These are phyloP conservation scores for Mustelus asterias DNA, from an alignment of 2,113 vertebrate genomes.

Conservation along the genomic window DNA sequence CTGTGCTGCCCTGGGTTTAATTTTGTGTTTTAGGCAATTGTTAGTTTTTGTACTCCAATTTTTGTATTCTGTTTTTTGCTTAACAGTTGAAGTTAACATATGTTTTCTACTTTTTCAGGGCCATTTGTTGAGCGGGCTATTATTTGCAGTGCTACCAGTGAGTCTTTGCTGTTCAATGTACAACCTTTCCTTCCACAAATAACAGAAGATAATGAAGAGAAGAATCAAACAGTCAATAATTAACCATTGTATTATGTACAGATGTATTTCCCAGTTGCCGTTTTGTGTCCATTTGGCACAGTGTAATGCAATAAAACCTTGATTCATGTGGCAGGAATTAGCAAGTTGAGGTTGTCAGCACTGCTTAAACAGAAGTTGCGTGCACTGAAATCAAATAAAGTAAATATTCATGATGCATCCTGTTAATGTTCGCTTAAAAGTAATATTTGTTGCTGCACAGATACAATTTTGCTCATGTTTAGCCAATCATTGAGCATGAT, in stretches of 20 bases:
- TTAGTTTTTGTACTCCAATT: not conserved
- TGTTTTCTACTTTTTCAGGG: conserved; percentile 52
- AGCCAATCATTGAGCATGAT: not conserved
- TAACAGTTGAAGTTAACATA: not conserved
- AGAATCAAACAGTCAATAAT: not conserved
- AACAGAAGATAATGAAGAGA: conserved; percentile 40
- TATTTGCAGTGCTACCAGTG: conserved; percentile 70
- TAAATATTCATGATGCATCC: not conserved
- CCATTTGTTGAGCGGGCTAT: conserved; percentile 67
- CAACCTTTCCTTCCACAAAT: conserved; percentile 56
- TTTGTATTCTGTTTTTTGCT: not conserved
- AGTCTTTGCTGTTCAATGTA: conserved; percentile 64
- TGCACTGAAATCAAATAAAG: not conserved
- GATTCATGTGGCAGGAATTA: not conserved
- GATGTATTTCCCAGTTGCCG: not conserved
- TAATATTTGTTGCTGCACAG: not conserved
- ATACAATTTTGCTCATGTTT: not conserved
- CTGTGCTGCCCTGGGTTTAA: not conserved
- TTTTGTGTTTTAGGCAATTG: not conserved
- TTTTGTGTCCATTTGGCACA: not conserved
- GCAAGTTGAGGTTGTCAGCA: not conserved
- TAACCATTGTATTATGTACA: not conserved
- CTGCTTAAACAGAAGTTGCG: not conserved
- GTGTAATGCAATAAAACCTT: conserved; percentile 5
- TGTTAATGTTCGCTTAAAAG: not conserved